A percentile compares a stretch with the other conserved stretches of the same genome.
phyloP scores from a whole-genome alignment of 2,113 vertebrate genomes.

The Guaruba guarouba region DNA sequence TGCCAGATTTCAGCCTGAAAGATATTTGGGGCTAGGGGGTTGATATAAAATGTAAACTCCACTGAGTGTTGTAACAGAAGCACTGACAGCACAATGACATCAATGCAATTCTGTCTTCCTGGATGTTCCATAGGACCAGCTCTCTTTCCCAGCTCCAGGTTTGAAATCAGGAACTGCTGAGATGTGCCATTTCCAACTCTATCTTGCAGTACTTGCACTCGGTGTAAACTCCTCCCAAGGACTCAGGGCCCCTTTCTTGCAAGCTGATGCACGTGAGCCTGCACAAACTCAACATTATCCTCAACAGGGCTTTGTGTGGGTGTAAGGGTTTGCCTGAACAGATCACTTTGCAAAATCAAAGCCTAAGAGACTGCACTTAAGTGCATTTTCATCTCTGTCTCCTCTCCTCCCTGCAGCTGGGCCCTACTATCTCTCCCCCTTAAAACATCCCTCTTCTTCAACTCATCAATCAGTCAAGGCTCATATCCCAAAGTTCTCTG shows the following conservation, averaged over 20 bases:
- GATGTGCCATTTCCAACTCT: not conserved
- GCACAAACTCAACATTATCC: not conserved
- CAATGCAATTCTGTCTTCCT: not conserved
- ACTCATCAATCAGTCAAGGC: not conserved
- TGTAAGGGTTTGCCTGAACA: slow-evolving; percentile 9
- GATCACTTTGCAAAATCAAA: not conserved
- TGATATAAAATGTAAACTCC: not conserved
- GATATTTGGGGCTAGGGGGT: not conserved
- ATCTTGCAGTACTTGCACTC: not conserved
- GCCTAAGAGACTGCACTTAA: not conserved
- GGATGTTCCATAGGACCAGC: not conserved
- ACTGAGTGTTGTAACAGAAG: not conserved
- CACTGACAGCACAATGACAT: not conserved
- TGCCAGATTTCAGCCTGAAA: not conserved
- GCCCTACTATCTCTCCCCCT: not conserved
- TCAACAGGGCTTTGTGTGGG: not conserved
- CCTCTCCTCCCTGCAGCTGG: not conserved
- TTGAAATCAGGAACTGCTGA: not conserved
- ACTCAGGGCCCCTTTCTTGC: not conserved
- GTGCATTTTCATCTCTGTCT: not conserved
- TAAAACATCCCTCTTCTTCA: not conserved
- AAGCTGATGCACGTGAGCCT: not conserved
- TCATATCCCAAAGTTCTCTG: not conserved
- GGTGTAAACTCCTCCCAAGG: not conserved
- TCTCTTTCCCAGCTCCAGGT: not conserved